Evolutionary conservation across 2,113 vertebrate species (phyloP).

Genomic region (Ellobius talpinus): DNA sequence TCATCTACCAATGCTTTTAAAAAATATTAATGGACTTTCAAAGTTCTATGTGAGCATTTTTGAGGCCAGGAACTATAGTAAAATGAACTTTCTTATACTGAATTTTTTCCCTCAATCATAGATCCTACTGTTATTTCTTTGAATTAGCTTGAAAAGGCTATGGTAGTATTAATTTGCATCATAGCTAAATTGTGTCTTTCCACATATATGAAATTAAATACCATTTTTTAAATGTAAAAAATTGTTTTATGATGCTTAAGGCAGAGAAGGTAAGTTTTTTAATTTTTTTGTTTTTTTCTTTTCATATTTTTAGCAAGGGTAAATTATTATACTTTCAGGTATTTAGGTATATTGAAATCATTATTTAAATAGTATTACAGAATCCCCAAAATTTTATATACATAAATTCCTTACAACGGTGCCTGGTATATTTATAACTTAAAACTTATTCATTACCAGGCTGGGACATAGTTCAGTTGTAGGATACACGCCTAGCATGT

Average conservation of each 20-base stretch:
- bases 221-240: background rate
- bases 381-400: background rate
- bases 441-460: slow-evolving; percentile 34
- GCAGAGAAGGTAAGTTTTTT: background rate
- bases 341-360: slow-evolving; percentile 36
- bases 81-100: background rate
- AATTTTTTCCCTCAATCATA: background rate
- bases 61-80: slow-evolving; percentile 16
- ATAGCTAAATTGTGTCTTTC: slow-evolving; percentile 41
- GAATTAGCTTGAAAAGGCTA: slow-evolving; percentile 29
- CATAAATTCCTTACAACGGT: slow-evolving; percentile 16
- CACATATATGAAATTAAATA: background rate
- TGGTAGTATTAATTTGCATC: background rate
- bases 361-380: background rate
- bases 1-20: background rate
- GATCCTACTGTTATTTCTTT: slow-evolving; percentile 48
- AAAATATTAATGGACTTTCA: background rate
- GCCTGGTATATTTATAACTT: background rate
- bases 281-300: background rate
- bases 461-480: background rate
- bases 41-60: background rate
- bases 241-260: slow-evolving; percentile 29
- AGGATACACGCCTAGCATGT: background rate
- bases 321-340: slow-evolving; percentile 4
- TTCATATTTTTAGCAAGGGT: background rate